Conservation (phyloP, 2,797 vertebrate species). For the Thamnophis elegans region DNA sequence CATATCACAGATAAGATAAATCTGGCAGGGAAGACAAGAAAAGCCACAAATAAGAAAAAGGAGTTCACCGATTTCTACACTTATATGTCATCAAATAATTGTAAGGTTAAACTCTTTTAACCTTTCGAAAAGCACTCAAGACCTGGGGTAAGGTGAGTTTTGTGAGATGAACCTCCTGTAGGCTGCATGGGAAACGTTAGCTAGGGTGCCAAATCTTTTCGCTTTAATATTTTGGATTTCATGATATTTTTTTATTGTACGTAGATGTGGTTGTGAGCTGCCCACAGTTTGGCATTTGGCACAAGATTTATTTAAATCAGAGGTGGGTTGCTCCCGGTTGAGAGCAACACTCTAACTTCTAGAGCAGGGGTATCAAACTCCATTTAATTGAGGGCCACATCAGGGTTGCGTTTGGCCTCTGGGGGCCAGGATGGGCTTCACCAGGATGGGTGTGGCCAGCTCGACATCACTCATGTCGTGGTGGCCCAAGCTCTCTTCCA, state of each 20-base stretch:
- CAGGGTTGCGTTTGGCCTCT: too few species aligned
- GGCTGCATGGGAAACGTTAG: not conserved
- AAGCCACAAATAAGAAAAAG: not conserved
- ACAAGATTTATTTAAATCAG: not conserved
- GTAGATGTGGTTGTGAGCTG: not conserved
- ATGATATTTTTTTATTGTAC: not conserved
- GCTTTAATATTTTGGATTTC: not conserved
- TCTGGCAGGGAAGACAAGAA: not conserved
- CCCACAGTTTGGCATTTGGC: not conserved
- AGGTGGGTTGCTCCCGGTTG: too few species aligned
- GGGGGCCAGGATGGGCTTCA: too few species aligned
- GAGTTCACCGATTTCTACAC: not conserved
- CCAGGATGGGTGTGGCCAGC: too few species aligned
- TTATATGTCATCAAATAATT: not conserved
- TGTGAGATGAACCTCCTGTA: not conserved
- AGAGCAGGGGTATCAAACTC: too few species aligned
- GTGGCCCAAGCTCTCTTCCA: too few species aligned
- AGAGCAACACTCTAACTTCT: not conserved
- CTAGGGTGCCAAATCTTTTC: not conserved
- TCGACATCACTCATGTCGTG: fast-evolving
- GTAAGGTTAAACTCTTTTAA: not conserved
- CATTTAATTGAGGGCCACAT: too few species aligned
- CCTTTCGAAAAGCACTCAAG: not conserved
- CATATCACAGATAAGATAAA: not conserved
- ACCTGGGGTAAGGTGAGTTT: not conserved